Evolutionary conservation across 2,888 invertebrate genomes (phyloP).

Genomic region (Tachina lurida): DNA sequence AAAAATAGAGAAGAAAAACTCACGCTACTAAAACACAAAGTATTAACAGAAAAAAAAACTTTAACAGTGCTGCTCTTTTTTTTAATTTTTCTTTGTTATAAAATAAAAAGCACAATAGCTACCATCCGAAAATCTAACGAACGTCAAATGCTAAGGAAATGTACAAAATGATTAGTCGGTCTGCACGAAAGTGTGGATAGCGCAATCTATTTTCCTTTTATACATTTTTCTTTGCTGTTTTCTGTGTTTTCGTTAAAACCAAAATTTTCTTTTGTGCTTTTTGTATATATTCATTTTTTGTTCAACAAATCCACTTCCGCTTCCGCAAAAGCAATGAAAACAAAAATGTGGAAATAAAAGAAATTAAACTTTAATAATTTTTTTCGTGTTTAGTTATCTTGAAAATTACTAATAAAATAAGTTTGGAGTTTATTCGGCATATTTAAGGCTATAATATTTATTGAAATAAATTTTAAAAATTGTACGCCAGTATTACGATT

Average conservation of each 20-base stretch:
- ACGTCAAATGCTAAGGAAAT: conserved; percentile 70
- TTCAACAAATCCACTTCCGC: conserved; percentile 60
- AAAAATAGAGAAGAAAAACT: conserved; percentile 3
- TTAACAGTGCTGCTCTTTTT: conserved; percentile 45
- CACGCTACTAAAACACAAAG: conserved; percentile 47
- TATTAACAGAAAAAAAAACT: conserved; percentile 13
- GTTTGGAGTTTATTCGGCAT: not conserved
- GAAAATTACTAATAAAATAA: not conserved
- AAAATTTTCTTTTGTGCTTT: conserved; percentile 59
- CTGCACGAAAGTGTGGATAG: conserved; percentile 72
- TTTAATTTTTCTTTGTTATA: conserved; percentile 61
- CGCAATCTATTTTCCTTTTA: conserved; percentile 65
- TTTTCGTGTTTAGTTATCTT: conserved; percentile 4
- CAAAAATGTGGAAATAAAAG: conserved; percentile 13
- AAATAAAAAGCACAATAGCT: conserved; percentile 58
- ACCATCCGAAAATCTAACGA: conserved; percentile 64
- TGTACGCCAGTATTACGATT: no score
- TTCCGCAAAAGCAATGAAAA: conserved; percentile 47
- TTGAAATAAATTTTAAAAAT: no score
- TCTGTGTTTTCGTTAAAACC: conserved; percentile 42
- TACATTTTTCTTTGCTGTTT: not conserved
- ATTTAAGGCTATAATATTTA: no score
- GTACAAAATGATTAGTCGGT: conserved; percentile 72
- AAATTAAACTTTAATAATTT: conserved; percentile 55
- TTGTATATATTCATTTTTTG: conserved; percentile 17